phyloP scores from a whole-genome alignment of 2,113 vertebrate species.

The Apteryx owenii region DNA sequence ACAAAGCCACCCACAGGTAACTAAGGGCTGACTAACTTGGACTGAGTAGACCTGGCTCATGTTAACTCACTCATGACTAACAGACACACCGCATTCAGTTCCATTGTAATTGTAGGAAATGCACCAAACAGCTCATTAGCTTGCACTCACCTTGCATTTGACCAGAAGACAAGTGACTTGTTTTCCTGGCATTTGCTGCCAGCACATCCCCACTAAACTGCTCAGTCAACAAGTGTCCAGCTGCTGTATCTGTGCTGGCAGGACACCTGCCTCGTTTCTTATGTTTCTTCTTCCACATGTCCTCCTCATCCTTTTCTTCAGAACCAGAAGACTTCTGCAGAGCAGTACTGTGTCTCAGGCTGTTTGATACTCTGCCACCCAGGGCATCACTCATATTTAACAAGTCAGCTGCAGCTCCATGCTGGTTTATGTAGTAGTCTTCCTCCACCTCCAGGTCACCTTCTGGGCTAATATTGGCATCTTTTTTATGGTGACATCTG shows the following conservation, averaged over 20 bases:
- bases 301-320: conserved; percentile 47
- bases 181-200: conserved; percentile 50
- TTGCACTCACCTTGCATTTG: conserved; percentile 66
- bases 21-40: conserved; percentile 34
- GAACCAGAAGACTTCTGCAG: conserved; percentile 54
- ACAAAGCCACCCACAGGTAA: conserved; percentile 60
- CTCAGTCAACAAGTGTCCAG: conserved; percentile 21
- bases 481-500: conserved; percentile 49
- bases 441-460: conserved; percentile 78
- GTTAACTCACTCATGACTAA: conserved; percentile 28
- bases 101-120: conserved; percentile 22
- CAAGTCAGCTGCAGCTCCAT: neutral
- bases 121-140: neutral
- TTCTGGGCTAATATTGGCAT: conserved; percentile 67
- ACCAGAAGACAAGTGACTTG: conserved; percentile 37
- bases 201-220: conserved; percentile 34
- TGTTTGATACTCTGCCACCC: neutral
- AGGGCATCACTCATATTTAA: neutral
- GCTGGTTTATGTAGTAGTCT: conserved; percentile 21
- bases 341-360: neutral
- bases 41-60: neutral
- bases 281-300: conserved; percentile 19
- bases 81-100: neutral
- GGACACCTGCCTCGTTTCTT: conserved; percentile 24
- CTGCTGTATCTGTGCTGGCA: neutral